phyloP scores from a whole-genome alignment of 1,140 invertebrate species.

The Hermatobates lingyangjiaoensis region DNA sequence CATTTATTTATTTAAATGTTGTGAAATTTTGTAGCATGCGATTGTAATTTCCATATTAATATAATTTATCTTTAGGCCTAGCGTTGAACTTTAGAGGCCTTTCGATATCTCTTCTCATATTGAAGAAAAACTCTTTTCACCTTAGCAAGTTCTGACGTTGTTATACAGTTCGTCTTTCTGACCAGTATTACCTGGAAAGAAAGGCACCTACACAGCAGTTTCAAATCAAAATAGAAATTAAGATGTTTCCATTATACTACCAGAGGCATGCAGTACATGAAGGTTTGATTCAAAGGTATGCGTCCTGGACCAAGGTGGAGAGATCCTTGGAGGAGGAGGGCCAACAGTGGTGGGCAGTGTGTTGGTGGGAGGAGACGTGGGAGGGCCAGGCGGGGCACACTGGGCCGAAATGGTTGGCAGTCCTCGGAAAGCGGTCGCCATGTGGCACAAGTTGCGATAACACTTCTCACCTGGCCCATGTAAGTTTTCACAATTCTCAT shows the following conservation, averaged over 20 bases:
- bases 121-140: too few species aligned
- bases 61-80: too few species aligned
- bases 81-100: too few species aligned
- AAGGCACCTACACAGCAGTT: too few species aligned
- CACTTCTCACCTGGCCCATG: neutral
- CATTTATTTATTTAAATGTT: too few species aligned
- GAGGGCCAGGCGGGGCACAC: conserved; percentile 40
- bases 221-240: conserved; percentile 1
- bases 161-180: too few species aligned
- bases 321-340: conserved; percentile 44
- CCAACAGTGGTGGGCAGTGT: conserved; percentile 49
- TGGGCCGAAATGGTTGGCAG: conserved; percentile 64
- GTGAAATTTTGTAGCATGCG: too few species aligned
- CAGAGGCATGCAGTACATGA: conserved; percentile 15
- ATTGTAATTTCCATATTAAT: too few species aligned
- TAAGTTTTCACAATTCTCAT: too few species aligned
- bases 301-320: conserved; percentile 36
- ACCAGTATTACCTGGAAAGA: too few species aligned
- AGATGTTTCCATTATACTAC: neutral
- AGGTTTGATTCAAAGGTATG: conserved; percentile 25
- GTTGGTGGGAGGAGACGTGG: conserved; percentile 42
- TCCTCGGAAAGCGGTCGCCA: conserved; percentile 58
- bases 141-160: too few species aligned
- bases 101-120: too few species aligned
- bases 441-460: conserved; percentile 63